A percentile compares a stretch with the other conserved stretches of the same genome.
phyloP scores from a whole-genome alignment of 2,888 invertebrate genomes.

The Drosophila flavopinicola region DNA sequence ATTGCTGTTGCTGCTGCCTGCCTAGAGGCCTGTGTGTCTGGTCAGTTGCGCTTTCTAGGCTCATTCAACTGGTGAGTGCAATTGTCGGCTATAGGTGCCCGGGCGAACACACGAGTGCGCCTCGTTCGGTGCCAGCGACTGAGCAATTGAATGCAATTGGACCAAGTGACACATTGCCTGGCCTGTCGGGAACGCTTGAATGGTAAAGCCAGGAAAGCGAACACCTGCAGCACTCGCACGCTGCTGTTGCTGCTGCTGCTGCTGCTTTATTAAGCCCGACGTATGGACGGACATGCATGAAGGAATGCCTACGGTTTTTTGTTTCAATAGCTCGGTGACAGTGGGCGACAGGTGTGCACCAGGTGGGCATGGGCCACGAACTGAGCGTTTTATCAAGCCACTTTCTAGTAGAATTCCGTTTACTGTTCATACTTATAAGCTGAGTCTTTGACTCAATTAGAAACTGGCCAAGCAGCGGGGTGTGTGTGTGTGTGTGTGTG shows the following conservation, averaged over 20 bases:
- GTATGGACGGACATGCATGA: conserved; percentile 30
- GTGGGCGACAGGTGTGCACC: too few relatives aligned
- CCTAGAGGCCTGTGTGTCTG: conserved; percentile 28
- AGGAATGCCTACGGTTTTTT: conserved; percentile 16
- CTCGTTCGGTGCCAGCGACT: conserved; percentile 1
- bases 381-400: not conserved
- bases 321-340: conserved; percentile 2
- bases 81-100: conserved; percentile 55
- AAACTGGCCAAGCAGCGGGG: conserved; percentile 18
- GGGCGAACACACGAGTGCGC: conserved; percentile 44
- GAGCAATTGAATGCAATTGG: conserved; percentile 12
- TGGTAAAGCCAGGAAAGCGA: conserved; percentile 19
- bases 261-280: conserved; percentile 63
- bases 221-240: conserved; percentile 30
- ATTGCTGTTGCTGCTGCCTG: not conserved
- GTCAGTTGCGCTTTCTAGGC: conserved; percentile 16
- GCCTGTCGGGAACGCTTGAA: conserved; percentile 7
- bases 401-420: not conserved
- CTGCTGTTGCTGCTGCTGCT: too few relatives aligned
- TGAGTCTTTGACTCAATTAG: conserved; percentile 59
- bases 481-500: conserved; percentile 27
- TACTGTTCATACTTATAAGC: conserved; percentile 14
- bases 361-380: not conserved
- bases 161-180: conserved; percentile 36
- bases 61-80: conserved; percentile 71